A percentile compares a stretch with the other conserved stretches of the same genome.
Evolutionary conservation across 2,888 invertebrate genomes (phyloP).

Genomic region (Eupithecia subumbrata): DNA sequence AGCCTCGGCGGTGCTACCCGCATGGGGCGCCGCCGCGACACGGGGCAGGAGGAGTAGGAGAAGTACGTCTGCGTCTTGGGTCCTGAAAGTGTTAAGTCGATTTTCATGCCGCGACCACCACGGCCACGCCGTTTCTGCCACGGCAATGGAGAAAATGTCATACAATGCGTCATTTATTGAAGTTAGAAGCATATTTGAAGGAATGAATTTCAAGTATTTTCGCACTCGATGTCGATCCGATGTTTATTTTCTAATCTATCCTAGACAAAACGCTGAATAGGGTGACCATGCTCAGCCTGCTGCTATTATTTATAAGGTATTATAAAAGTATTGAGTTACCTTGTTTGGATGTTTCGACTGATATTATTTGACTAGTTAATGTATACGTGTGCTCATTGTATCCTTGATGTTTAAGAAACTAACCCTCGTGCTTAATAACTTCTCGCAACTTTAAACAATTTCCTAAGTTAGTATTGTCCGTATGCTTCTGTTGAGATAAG

Average conservation of each 20-base stretch:
- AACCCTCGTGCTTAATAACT: not conserved
- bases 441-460: not conserved
- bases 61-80: no score
- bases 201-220: not conserved
- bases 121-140: not conserved
- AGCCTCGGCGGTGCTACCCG: no score
- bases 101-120: not conserved
- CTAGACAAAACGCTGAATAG: not conserved
- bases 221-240: not conserved
- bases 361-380: conserved; percentile 52
- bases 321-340: conserved; percentile 58
- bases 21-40: no score
- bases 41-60: no score
- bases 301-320: not conserved
- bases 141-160: not conserved
- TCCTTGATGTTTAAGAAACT: conserved; percentile 49
- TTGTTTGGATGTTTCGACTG: conserved; percentile 69
- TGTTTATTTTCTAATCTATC: not conserved
- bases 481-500: not conserved
- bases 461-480: not conserved
- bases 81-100: no score
- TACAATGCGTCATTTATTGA: not conserved
- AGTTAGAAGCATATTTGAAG: not conserved
- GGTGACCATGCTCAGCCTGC: not conserved
- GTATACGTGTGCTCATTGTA: conserved; percentile 58